Evolutionary conservation across 2,113 vertebrate species (phyloP).

Genomic region (Brienomyrus longianalis): DNA sequence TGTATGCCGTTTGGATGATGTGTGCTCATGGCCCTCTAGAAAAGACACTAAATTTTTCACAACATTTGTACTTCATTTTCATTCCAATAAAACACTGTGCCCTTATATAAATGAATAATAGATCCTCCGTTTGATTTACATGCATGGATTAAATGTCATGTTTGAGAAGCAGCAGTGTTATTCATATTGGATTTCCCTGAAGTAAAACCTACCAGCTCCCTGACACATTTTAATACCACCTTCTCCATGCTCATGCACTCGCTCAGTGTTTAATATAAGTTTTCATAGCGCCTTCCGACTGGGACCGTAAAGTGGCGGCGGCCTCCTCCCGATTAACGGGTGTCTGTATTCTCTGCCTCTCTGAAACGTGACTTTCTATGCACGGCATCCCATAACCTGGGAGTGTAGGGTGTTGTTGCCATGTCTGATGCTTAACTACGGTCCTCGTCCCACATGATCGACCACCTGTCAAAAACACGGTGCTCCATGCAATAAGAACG

Average conservation of each 20-base stretch:
- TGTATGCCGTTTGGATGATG: constrained; percentile 52
- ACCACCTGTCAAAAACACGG: not conserved
- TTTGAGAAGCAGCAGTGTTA: constrained; percentile 88
- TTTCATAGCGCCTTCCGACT: constrained; percentile 47
- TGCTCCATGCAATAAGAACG: not conserved
- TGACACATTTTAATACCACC: constrained; percentile 59
- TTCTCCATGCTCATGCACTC: constrained; percentile 40
- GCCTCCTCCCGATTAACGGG: constrained; percentile 31
- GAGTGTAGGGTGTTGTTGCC: constrained; percentile 9
- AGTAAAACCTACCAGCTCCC: constrained; percentile 69
- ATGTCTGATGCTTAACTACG: not conserved
- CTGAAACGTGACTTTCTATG: constrained; percentile 24
- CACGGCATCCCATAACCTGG: constrained; percentile 24
- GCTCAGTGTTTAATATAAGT: constrained; percentile 45
- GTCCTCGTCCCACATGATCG: not conserved
- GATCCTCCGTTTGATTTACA: constrained; percentile 82
- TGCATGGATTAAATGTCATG: constrained; percentile 85
- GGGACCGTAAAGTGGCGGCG: constrained; percentile 28
- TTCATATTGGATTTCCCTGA: constrained; percentile 74
- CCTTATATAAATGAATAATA: constrained; percentile 90
- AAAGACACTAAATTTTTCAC: constrained; percentile 76
- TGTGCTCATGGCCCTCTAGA: constrained; percentile 64
- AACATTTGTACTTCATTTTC: constrained; percentile 80
- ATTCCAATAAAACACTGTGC: constrained; percentile 79
- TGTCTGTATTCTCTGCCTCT: not conserved